Evolutionary conservation across 2,888 invertebrate species (phyloP).

Genomic region (Machimus atricapillus): DNA sequence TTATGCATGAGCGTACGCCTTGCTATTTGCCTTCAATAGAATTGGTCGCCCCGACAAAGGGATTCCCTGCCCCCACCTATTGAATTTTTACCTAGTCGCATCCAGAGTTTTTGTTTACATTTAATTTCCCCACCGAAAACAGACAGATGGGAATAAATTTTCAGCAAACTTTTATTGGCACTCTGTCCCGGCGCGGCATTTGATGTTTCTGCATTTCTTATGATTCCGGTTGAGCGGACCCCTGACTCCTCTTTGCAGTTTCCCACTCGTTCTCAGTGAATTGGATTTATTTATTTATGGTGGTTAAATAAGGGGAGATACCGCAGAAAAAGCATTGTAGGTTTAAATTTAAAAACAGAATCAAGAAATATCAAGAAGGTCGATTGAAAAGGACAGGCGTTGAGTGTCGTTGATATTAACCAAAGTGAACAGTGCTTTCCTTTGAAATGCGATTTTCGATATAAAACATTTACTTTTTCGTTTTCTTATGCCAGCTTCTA

Average conservation of each 20-base stretch:
- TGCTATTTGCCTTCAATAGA: slow-evolving; percentile 33
- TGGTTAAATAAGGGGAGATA: not conserved
- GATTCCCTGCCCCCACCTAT: not conserved
- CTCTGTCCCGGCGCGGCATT: not conserved
- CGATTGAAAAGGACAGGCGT: not conserved
- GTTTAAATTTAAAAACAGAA: not conserved
- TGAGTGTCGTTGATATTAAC: not conserved
- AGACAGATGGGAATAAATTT: slow-evolving; percentile 28
- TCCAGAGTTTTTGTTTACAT: slow-evolving; percentile 25
- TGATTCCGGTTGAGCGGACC: not conserved
- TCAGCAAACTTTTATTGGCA: not conserved
- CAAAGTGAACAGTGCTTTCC: not conserved
- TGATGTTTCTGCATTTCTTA: slow-evolving; percentile 18
- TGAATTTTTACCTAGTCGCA: slow-evolving; percentile 33
- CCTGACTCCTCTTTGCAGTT: not conserved
- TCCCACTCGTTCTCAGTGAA: too few species aligned
- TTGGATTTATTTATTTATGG: not conserved
- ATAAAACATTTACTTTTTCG: too few species aligned
- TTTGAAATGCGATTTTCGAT: too few species aligned
- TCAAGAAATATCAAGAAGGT: not conserved
- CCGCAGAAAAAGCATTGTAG: not conserved
- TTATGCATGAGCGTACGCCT: slow-evolving; percentile 19
- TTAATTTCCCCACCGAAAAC: slow-evolving; percentile 26
- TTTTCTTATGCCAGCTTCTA: too few species aligned
- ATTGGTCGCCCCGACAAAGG: not conserved